Conservation (phyloP, 2,888 invertebrate genomes). For the Pseudoips prasinana region DNA sequence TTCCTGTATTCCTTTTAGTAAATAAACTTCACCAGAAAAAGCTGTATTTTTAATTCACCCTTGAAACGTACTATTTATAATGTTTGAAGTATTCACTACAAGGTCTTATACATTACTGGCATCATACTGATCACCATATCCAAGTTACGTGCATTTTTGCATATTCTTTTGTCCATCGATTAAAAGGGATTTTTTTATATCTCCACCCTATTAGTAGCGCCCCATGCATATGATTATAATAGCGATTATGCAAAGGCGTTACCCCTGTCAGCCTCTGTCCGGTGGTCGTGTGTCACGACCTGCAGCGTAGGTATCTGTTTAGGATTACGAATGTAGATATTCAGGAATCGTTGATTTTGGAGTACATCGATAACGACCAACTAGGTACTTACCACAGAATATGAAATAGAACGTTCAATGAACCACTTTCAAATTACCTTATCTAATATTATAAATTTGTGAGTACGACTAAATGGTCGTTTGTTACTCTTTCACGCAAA, state of each 20-base stretch:
- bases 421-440: too few species aligned
- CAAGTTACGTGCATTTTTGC: constrained; percentile 52
- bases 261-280: constrained; percentile 15
- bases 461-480: too few species aligned
- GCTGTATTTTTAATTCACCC: constrained; percentile 30
- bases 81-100: constrained; percentile 44
- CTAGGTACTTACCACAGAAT: too few species aligned
- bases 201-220: constrained; percentile 48
- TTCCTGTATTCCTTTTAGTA: constrained; percentile 32
- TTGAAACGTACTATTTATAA: constrained; percentile 11
- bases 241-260: constrained; percentile 32
- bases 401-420: too few species aligned
- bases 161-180: constrained; percentile 55
- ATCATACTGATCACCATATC: constrained; percentile 38
- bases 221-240: constrained; percentile 16
- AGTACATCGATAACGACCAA: too few species aligned
- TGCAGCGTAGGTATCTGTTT: too few species aligned
- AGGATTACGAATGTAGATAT: too few species aligned
- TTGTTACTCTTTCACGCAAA: too few species aligned
- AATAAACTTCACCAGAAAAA: constrained; percentile 53
- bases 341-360: too few species aligned
- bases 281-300: constrained; percentile 1
- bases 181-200: constrained; percentile 49
- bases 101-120: constrained; percentile 59
- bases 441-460: too few species aligned